Base-by-base conservation (phyloP, 2,113 vertebrate genomes). In the Australoheros scitulus region DNA sequence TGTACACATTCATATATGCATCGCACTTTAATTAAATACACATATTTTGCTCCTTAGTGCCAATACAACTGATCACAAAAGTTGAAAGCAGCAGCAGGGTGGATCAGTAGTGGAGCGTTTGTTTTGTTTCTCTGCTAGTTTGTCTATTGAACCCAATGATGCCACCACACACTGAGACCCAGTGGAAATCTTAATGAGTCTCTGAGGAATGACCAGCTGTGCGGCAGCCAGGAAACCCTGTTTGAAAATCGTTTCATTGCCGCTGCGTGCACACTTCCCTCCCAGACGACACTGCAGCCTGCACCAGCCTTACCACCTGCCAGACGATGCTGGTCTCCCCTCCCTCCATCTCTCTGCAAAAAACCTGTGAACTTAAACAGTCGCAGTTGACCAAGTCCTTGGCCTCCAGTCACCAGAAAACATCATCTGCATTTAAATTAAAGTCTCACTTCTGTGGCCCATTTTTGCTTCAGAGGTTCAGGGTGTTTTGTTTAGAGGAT, bases 381-480 rank as follows among this genome's bases (percentile, higher is more conserved):
- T 56, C 41, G n/a, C 80, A 75, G 50, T 43, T 34, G 26, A 72
- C 83, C 87, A 47, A 59, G 38, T 38, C 34, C 58, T 76, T 5
- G 86, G 61, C 38, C 89, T 81, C 64, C 81, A 78, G 41, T 88
- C 80, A 83, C 85, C 58, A 64, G 55, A 77, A 79, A 43, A 84
- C 80, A 64, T 79, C 78, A 80, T 89, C 88, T 84, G 90, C 83
- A 88, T 88, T 80, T 80, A 68, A 87, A 91, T 83, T 34, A 59
- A 83, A 86, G 79, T 55, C 29, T 26, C 3, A 18, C 58, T 76
- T 58, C 43, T 56, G 61, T 61, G 83, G 65, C 58, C 79, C 78
- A 26, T 11, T 80, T 24, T 26, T 26, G 17, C 38, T 72, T 24
- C 61, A 3, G 55, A 63, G 58, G 78, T 55, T 63, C 36, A 9